A percentile compares a stretch with the other conserved stretches of the same genome.
These are phyloP conservation scores for Triops longicaudatus DNA, from an alignment of 1,140 invertebrate species.

Conservation along the genomic window DNA sequence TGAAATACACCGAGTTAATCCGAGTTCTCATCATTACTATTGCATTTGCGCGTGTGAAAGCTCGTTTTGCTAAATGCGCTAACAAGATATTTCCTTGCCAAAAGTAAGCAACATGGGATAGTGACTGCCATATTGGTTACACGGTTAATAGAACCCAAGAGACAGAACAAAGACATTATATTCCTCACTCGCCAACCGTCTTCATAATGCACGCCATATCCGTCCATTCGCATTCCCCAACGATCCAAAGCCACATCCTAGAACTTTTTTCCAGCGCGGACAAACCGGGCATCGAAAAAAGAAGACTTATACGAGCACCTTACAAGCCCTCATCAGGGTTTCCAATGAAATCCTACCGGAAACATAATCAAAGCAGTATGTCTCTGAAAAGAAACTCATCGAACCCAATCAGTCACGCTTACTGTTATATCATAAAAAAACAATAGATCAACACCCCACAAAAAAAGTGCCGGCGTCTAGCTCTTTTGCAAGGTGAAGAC, in stretches of 20 bases:
- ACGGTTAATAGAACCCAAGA: background rate
- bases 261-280: background rate
- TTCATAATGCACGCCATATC: background rate
- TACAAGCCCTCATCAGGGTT: background rate
- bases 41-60: no score
- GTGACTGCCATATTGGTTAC: no score
- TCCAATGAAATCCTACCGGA: background rate
- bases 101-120: no score
- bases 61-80: no score
- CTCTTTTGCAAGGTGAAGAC: background rate
- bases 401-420: background rate
- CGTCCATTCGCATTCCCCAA: conserved; percentile 9
- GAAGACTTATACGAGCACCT: background rate
- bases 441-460: background rate
- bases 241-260: background rate
- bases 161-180: background rate
- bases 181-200: background rate
- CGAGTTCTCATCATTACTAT: no score
- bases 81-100: no score
- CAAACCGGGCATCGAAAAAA: background rate
- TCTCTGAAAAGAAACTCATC: background rate
- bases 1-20: no score
- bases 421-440: background rate
- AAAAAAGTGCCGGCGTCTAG: background rate
- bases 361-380: conserved; percentile 2